Evolutionary conservation across 2,113 vertebrate genomes (phyloP).

Genomic region (Cyanistes caeruleus): DNA sequence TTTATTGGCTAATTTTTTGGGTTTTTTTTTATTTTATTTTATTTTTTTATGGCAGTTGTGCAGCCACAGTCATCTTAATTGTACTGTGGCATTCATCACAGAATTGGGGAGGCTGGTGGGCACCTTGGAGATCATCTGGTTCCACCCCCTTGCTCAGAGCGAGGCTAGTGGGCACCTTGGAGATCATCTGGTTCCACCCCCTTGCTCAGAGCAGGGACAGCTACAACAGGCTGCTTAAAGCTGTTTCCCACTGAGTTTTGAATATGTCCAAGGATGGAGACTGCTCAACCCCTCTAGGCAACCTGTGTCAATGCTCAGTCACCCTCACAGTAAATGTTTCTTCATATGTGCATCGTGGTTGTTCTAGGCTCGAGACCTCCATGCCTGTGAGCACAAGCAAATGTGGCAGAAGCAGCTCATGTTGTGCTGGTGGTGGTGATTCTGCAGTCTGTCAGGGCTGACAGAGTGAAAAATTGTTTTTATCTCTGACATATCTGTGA

Average conservation of each 20-base stretch:
- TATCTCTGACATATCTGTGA: not conserved
- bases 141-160: not conserved
- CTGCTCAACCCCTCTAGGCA: not conserved
- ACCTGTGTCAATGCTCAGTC: not conserved
- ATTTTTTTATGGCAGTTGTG: not conserved
- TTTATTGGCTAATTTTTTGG: not conserved
- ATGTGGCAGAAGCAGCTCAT: not conserved
- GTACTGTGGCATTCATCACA: not conserved
- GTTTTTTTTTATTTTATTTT: not conserved
- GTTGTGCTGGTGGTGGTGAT: not conserved
- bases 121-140: not conserved
- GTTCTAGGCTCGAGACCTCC: not conserved
- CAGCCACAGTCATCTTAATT: not conserved
- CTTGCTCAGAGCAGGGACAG: not conserved
- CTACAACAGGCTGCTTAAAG: not conserved
- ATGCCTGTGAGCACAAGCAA: not conserved
- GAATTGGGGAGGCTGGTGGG: not conserved
- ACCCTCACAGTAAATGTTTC: not conserved
- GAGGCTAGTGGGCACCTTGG: not conserved
- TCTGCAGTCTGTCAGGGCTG: not conserved
- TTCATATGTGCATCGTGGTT: rapidly evolving
- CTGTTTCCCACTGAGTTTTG: not conserved
- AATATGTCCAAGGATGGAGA: not conserved
- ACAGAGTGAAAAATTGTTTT: not conserved
- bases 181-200: not conserved